Evolutionary conservation across 2,113 vertebrate species (phyloP), one percentile per base, ranked within the genome.

Genomic region (Ibidorhyncha struthersii): DNA sequence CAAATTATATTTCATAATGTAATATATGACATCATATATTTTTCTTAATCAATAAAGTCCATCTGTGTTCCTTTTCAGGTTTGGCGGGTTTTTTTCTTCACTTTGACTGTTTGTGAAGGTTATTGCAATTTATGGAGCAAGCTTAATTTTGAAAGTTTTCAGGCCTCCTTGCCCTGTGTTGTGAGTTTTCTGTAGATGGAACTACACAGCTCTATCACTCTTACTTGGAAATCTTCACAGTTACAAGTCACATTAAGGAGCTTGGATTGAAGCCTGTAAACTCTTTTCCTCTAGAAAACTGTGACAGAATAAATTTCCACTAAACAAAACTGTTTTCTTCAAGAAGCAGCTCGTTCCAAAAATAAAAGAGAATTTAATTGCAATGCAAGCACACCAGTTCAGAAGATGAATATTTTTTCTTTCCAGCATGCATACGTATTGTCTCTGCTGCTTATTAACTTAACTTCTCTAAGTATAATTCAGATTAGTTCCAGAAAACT

Each of bases 381-480:
- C n/a, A 19, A 78, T 53, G 65, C 30, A 53, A 86, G 55, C 25
- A 66, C 25, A 34, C 19, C 12, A 20, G 14, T 92, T 69, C 47
- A 82, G 69, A 82, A 50, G 30, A 76, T 8, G 1, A 67, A 26
- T 27, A 22, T 61, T 62, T 56, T 61, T 62, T 43, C 17, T 22
- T 73, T 36, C 40, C 38, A 66, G 26, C 2, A 1, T 20, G 9
- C 30, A 43, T 5, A n/a, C 1, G 0, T 30, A 71, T 7, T 62
- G 26, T 47, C 43, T 74, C 21, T 4, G 3, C 26, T 67, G 9
- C 45, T 91, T 45, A 59, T 69, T 65, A 92, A 70, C 5, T 53
- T 14, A 40, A 43, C 29, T 49, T 41, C 14, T 56, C 40, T 11
- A 38, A 32, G 6, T 21, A 16, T 7, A 89, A 83, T 14, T 40